A percentile compares a stretch with the other conserved stretches of the same genome.
Evolutionary conservation across 2,888 invertebrate species (phyloP).

Genomic region (Volucella zonaria): DNA sequence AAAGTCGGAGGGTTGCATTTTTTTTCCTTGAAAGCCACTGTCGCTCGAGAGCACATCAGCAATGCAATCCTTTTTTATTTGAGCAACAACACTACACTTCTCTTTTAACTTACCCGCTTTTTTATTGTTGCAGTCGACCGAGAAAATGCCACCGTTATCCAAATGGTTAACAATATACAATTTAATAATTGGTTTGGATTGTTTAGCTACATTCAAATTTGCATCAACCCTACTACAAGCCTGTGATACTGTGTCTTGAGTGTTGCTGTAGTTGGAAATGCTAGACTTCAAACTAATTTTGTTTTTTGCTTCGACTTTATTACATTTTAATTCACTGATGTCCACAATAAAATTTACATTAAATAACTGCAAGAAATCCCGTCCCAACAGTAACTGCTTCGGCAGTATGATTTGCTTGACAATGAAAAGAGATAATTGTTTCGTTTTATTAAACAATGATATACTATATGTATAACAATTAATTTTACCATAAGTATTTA

Average conservation of each 20-base stretch:
- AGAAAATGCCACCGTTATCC: not conserved
- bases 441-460: not conserved
- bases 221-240: not conserved
- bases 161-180: constrained; percentile 4
- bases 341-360: constrained; percentile 4
- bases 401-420: not conserved
- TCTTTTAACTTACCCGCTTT: not conserved
- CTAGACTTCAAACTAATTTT: too few species aligned
- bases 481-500: not conserved
- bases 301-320: not conserved
- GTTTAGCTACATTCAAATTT: not conserved
- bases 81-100: not conserved
- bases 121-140: too few species aligned
- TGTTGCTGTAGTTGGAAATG: too few species aligned
- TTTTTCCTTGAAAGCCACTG: too few species aligned
- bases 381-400: not conserved
- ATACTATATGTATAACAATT: too few species aligned
- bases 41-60: too few species aligned
- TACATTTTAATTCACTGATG: constrained; percentile 1
- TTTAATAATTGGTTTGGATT: not conserved
- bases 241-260: not conserved
- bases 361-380: not conserved
- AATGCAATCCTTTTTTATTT: too few species aligned
- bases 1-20: too few species aligned
- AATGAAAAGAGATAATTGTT: not conserved